Conservation (phyloP, 2,797 vertebrate species). For the Danio kyathit region DNA sequence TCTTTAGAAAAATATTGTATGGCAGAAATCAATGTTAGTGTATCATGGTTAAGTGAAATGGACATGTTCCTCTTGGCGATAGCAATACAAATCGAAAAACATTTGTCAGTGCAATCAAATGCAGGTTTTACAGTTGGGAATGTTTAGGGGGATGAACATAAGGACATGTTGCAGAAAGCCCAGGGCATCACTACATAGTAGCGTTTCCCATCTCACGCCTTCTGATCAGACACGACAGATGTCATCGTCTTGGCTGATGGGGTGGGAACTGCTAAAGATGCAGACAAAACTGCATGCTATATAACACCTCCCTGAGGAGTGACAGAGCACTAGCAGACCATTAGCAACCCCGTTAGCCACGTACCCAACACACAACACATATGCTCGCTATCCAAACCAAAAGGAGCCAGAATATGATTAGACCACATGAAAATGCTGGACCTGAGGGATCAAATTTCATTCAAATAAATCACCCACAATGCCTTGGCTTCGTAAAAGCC, state of each 20-base stretch:
- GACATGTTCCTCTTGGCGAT: constrained; percentile 12
- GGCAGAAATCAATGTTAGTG: neutral
- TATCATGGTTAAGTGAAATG: neutral
- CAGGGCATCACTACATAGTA: constrained; percentile 81
- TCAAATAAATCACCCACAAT: constrained; percentile 9
- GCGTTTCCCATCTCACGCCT: constrained; percentile 70
- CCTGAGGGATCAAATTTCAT: constrained; percentile 30
- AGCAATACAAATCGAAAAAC: neutral
- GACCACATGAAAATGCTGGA: constrained; percentile 33
- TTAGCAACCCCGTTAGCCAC: constrained; percentile 70
- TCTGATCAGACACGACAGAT: constrained; percentile 63
- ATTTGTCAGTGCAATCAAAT: constrained; percentile 36
- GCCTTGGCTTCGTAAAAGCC: constrained; percentile 8
- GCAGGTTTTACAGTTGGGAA: constrained; percentile 48
- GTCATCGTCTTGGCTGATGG: constrained; percentile 61
- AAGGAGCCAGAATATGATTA: constrained; percentile 30
- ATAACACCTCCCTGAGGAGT: constrained; percentile 83
- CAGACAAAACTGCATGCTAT: constrained; percentile 77
- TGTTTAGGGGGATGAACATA: constrained; percentile 54
- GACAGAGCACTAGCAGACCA: constrained; percentile 78
- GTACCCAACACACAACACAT: constrained; percentile 55
- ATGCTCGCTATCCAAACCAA: constrained; percentile 43
- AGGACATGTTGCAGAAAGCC: constrained; percentile 61
- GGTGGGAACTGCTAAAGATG: constrained; percentile 76
- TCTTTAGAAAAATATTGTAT: neutral